Base-by-base conservation (phyloP, 1,140 invertebrate genomes). In the Zaprionus ghesquierei region DNA sequence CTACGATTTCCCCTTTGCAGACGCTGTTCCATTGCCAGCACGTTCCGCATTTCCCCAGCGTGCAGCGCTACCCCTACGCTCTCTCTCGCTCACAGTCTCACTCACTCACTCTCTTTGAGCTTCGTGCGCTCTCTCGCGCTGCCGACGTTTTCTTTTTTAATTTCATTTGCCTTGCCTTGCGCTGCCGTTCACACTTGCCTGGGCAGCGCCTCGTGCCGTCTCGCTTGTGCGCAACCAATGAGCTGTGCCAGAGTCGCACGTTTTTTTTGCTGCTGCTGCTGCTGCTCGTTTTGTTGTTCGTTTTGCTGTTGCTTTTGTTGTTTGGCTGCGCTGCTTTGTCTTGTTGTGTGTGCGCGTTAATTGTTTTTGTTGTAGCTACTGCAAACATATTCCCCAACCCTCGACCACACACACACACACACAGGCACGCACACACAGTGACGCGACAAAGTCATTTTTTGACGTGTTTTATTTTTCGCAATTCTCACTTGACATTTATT, bases 211-310 rank as follows among this genome's bases (percentile, higher is more conserved):
- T 77, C 55, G 27, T 69, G 79, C 71, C 60, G 8, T 86, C 81
- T 86, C 81, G 46, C 59, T 86, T 60, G 10, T 33, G 49, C 75
- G 35, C 69, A 46, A 46, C 82, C 81, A 82, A 86, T 87, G 79
- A 75, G 73, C 71, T 71, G 49, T 61, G 62, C 79, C 81, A 68
- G 31, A 13, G 49, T 25, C 56, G 56, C 49, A 33, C 51, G 53
- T 68, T 35, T 61, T 68, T 75, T 72, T 44, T 31, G 31, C 41
- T 53, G 62, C 61, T 60, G 64, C 1, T 31, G 13, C 49, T 68
- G 12, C 3, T 72, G 44, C 13, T 18, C 23, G 18, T 53, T 23
- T 41, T 29, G 55, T 18, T 59, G 55, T 46, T 38, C 61, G 25
- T 44, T 54, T 29, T 31, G 3, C 15, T 41, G 20, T 65, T 55